Conservation (phyloP, 2,113 vertebrate genomes). For the Aramus guarauna region DNA sequence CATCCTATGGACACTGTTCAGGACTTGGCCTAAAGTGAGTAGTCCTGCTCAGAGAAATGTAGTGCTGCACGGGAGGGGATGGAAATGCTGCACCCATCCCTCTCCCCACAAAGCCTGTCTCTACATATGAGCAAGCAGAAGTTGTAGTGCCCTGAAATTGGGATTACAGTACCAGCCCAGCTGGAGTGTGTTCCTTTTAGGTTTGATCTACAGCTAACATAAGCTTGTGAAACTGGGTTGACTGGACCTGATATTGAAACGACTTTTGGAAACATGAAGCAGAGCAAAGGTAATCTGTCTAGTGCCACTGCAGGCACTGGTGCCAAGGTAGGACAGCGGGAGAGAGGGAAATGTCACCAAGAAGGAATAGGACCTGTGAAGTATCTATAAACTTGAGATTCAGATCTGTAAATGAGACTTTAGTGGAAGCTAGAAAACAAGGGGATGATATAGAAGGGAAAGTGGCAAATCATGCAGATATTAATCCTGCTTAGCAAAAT, state of each 20-base stretch:
- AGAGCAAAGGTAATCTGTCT: background rate
- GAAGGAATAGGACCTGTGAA: background rate
- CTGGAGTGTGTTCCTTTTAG: background rate
- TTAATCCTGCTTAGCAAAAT: background rate
- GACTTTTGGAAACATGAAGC: background rate
- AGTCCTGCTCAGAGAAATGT: background rate
- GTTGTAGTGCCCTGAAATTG: background rate
- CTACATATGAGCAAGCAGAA: background rate
- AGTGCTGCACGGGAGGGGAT: background rate
- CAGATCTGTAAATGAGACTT: background rate
- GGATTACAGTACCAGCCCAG: background rate
- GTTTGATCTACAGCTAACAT: background rate
- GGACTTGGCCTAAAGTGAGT: background rate
- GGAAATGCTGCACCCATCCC: background rate
- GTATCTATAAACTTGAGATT: background rate
- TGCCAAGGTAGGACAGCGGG: conserved; percentile 1
- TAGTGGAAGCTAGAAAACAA: background rate
- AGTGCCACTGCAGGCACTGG: background rate
- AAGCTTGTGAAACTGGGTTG: background rate
- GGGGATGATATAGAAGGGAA: background rate
- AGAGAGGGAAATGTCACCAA: background rate
- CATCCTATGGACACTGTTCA: accelerated
- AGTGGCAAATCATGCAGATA: background rate
- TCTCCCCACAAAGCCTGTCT: background rate
- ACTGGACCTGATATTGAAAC: background rate